Conservation (phyloP, 2,888 invertebrate species). For the Geophilus truncorum region DNA sequence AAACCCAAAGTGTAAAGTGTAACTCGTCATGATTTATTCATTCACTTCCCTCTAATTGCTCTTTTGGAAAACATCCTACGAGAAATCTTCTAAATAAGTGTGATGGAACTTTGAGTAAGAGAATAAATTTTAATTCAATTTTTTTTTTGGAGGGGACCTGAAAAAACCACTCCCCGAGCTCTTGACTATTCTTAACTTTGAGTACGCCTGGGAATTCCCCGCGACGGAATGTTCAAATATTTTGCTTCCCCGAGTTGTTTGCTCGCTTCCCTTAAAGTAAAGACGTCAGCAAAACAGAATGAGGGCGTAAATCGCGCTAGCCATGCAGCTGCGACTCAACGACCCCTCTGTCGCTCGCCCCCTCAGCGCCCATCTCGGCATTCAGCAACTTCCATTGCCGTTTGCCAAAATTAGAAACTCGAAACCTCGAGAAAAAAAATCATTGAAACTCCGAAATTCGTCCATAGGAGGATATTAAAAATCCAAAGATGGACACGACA, state of each 20-base stretch:
- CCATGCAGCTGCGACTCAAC: not conserved
- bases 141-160: not conserved
- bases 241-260: not conserved
- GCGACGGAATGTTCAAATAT: not conserved
- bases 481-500: not conserved
- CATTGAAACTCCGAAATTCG: not conserved
- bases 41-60: not conserved
- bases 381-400: not conserved
- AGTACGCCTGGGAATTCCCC: not conserved
- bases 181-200: not conserved
- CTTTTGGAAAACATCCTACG: too few species aligned
- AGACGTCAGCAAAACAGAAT: not conserved
- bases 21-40: not conserved
- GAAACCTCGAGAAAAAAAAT: too few species aligned
- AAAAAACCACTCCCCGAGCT: not conserved
- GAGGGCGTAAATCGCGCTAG: not conserved
- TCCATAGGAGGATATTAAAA: not conserved
- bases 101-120: not conserved
- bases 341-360: not conserved
- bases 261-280: slow-evolving; percentile 3
- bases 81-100: not conserved
- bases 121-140: not conserved
- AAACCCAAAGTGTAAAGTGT: not conserved
- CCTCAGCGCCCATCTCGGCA: not conserved
- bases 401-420: not conserved